Conservation (phyloP, 2,888 invertebrate genomes). For the Netelia melanura region DNA sequence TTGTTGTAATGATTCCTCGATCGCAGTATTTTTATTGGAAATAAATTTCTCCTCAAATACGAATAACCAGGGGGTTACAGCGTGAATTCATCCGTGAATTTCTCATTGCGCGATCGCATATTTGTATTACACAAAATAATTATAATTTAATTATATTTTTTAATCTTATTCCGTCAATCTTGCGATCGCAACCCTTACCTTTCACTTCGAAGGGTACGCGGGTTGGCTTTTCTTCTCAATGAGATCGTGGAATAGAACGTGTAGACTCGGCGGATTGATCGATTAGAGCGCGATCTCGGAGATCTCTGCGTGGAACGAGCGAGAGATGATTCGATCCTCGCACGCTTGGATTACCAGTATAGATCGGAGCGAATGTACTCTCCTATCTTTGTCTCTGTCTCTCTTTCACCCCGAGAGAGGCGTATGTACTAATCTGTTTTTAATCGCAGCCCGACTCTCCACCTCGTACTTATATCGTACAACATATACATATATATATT, state of each 20-base stretch:
- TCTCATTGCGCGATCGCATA: not conserved
- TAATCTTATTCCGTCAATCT: not conserved
- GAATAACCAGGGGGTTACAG: no score
- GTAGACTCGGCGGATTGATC: conserved; percentile 41
- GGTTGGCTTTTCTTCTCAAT: conserved; percentile 3
- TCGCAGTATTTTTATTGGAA: no score
- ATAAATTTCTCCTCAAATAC: no score
- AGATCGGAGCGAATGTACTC: conserved; percentile 44
- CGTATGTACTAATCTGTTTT: conserved; percentile 69
- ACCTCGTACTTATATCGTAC: conserved; percentile 40
- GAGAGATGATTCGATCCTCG: conserved; percentile 61
- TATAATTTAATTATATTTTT: not conserved
- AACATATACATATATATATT: not conserved
- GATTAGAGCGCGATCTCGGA: conserved; percentile 57
- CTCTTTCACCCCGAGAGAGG: conserved; percentile 50
- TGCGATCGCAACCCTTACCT: not conserved
- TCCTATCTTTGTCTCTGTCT: conserved; percentile 28
- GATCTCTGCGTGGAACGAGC: conserved; percentile 48
- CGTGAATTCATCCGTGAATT: no score
- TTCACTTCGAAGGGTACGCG: not conserved
- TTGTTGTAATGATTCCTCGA: no score
- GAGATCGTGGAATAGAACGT: conserved; percentile 16
- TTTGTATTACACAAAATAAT: not conserved
- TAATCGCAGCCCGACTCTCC: conserved; percentile 65
- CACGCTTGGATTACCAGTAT: conserved; percentile 52